phyloP scores from a whole-genome alignment of 2,113 vertebrate species.

The Cebidichthys violaceus region DNA sequence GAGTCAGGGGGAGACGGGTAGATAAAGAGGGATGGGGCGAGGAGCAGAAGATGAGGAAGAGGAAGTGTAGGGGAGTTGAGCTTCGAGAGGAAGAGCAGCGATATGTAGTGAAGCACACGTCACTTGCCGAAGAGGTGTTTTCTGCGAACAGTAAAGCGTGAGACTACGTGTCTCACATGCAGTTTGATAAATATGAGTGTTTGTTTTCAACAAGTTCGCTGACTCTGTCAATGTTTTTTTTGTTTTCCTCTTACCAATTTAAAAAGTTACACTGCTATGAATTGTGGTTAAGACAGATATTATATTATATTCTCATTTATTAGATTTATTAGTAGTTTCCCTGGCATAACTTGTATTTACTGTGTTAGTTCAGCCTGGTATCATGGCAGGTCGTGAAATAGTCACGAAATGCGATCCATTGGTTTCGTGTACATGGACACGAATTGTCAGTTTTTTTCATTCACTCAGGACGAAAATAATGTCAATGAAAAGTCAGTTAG shows the following conservation, averaged over 20 bases:
- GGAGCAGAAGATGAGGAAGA: conserved; percentile 49
- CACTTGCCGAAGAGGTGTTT: background rate
- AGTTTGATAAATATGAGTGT: background rate
- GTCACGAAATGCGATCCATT: no score
- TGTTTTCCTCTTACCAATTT: background rate
- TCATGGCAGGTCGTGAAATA: background rate
- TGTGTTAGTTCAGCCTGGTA: background rate
- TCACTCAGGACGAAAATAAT: no score
- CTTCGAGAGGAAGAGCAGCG: conserved; percentile 40
- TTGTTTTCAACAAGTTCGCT: background rate
- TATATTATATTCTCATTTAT: background rate
- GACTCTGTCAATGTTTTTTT: background rate
- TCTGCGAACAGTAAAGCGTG: background rate
- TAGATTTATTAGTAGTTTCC: background rate
- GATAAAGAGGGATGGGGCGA: conserved; percentile 46
- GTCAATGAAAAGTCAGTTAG: no score
- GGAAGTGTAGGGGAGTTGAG: conserved; percentile 61
- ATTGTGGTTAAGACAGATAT: background rate
- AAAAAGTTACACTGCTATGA: background rate
- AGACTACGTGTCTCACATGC: background rate
- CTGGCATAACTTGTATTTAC: background rate
- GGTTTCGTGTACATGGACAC: no score
- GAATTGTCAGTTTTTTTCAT: no score
- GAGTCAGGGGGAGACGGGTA: conserved; percentile 18
- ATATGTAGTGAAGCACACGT: conserved; percentile 1